Base-by-base conservation (phyloP, 2,888 invertebrate genomes). In the Rhagonycha lutea region DNA sequence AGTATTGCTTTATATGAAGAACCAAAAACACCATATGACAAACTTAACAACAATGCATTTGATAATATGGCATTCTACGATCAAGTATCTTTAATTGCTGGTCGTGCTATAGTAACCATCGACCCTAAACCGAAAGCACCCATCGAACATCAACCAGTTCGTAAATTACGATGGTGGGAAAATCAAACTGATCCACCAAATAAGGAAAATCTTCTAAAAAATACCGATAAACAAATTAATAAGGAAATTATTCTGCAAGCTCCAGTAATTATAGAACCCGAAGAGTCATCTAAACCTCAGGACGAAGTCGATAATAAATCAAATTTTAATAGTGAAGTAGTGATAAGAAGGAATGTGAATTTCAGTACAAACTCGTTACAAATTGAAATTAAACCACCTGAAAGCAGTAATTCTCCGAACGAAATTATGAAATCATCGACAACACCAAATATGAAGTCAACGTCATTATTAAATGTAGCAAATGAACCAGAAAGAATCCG, bases 1-100 rank as follows among this genome's bases (percentile, higher is more conserved):
- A 91, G 91, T 84, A 94, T 94, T 79, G 94, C 91, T 1, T 84
- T 90, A 2, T 92, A 91, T 85, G 90, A 90, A 88, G 87, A 87
- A 28, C 85, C 85, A 29, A 79, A 79, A 72, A 82, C 81, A 78
- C 79, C 79, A 60, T 76, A 81, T 71, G 72, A 82, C 75, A 86
- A 82, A 77, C 65, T 82, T 74, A 86, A 85, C 80, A 86, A 86
- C 79, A 85, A 85, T 76, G 82, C 84, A 63, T 86, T 84, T 79
- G 88, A 88, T 75, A 88, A 88, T 79, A 84, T 87, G 83, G 87
- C 87, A 7, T 88, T 87, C 80, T 88, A 87, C 80, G 88, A 88
- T 79, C 88, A 87, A 78, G 87, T 88, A 69, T 83, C 88, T 77
- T 84, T 87, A 78, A 87, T 88, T 82, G 86, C 86, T 14, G 87